Conservation (phyloP, 2,888 invertebrate species). For the Chymomyza caudatula region DNA sequence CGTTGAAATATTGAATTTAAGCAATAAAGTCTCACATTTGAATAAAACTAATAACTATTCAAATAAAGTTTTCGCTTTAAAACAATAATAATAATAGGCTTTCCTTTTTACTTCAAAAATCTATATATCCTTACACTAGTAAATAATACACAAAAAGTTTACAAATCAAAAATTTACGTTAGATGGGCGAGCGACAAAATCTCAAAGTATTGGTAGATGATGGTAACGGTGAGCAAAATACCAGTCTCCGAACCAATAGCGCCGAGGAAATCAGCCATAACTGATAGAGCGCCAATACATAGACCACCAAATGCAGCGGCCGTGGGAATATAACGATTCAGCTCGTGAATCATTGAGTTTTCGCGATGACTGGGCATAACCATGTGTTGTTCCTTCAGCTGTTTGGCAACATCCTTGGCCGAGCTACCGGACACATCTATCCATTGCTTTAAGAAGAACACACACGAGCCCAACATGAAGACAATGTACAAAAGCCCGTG, state of each 20-base stretch:
- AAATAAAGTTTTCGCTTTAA: slow-evolving; percentile 42
- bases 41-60: slow-evolving; percentile 57
- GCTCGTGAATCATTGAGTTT: slow-evolving; percentile 99
- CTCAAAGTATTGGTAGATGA: slow-evolving; percentile 99
- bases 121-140: not conserved
- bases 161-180: slow-evolving; percentile 7
- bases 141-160: not conserved
- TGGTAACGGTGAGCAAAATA: slow-evolving; percentile 98
- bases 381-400: slow-evolving; percentile 99
- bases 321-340: slow-evolving; percentile 99
- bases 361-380: slow-evolving; percentile 99
- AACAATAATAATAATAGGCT: slow-evolving; percentile 30
- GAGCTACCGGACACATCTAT: slow-evolving; percentile 99
- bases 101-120: not conserved
- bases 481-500: slow-evolving; percentile 97
- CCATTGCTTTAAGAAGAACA: slow-evolving; percentile 99
- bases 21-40: slow-evolving; percentile 62
- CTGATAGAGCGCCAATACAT: slow-evolving; percentile 99
- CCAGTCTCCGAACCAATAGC: slow-evolving; percentile 99
- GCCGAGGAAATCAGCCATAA: slow-evolving; percentile 98
- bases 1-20: slow-evolving; percentile 62
- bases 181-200: slow-evolving; percentile 83
- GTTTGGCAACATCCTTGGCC: slow-evolving; percentile 99
- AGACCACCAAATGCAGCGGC: slow-evolving; percentile 99
- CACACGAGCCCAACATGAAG: slow-evolving; percentile 99